These are phyloP conservation scores for Novumbra hubbsi DNA, from an alignment of 2,797 vertebrate genomes.

Conservation along the genomic window DNA sequence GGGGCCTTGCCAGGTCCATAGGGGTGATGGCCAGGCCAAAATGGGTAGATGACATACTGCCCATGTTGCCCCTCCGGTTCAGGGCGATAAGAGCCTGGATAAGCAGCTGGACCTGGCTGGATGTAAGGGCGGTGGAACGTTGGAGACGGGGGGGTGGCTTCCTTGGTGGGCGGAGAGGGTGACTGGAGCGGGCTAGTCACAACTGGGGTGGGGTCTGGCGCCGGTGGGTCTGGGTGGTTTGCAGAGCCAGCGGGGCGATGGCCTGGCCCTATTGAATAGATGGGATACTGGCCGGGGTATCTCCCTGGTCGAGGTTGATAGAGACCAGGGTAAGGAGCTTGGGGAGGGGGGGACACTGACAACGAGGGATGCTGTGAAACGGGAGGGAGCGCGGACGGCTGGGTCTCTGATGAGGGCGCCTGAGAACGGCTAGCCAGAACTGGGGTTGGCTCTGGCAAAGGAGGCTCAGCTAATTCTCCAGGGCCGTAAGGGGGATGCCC, in stretches of 20 bases:
- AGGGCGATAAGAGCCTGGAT: neutral
- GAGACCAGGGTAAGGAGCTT: neutral
- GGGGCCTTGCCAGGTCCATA: neutral
- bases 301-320: neutral
- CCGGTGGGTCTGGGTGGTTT: neutral
- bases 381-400: too few relatives aligned
- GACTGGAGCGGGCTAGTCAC: too few relatives aligned
- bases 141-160: neutral
- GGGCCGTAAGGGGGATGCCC: neutral
- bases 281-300: neutral
- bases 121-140: neutral
- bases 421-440: too few relatives aligned
- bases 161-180: neutral
- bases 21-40: neutral
- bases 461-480: neutral
- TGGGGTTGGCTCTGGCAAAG: neutral
- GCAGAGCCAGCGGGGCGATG: neutral
- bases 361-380: neutral
- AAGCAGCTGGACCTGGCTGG: neutral
- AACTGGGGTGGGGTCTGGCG: too few relatives aligned
- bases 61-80: too few relatives aligned
- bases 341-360: slow-evolving; percentile 4
- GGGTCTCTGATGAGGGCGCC: too few relatives aligned
- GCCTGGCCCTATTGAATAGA: neutral
- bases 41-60: neutral